Percentiles rank a stretch among this genome's conserved stretches.
Conservation (phyloP, 2,888 invertebrate genomes). For the Lasioglossum marginatum region DNA sequence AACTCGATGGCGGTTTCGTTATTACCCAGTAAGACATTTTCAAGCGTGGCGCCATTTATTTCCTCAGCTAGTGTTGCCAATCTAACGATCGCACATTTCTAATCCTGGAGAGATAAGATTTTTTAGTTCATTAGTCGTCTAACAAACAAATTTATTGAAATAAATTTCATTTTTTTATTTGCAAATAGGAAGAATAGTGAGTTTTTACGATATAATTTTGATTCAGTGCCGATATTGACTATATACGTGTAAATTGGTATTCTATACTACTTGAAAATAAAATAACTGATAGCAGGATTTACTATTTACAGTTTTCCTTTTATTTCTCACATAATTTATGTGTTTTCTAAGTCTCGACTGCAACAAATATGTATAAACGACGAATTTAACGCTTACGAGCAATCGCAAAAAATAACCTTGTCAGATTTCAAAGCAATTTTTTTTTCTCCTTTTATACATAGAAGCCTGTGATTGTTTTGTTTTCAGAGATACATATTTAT, state of each 20-base stretch:
- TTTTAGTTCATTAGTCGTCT: background rate
- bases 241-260: background rate
- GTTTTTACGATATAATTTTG: background rate
- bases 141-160: background rate
- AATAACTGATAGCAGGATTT: background rate
- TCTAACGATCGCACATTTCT: background rate
- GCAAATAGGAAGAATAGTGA: background rate
- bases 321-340: background rate
- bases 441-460: constrained; percentile 7
- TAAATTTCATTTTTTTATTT: background rate
- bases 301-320: constrained; percentile 5
- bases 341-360: background rate
- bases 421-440: background rate
- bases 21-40: background rate
- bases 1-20: background rate
- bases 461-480: background rate
- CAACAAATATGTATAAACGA: background rate
- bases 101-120: background rate
- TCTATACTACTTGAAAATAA: background rate
- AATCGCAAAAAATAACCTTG: constrained; percentile 16
- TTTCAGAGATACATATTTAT: too few species aligned
- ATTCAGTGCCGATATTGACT: background rate
- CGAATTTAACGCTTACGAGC: background rate
- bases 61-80: constrained; percentile 13
- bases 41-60: background rate